A percentile compares a stretch with the other conserved stretches of the same genome.
These are phyloP conservation scores for Oreochromis mossambicus DNA, from an alignment of 2,797 vertebrate genomes.

Conservation along the genomic window DNA sequence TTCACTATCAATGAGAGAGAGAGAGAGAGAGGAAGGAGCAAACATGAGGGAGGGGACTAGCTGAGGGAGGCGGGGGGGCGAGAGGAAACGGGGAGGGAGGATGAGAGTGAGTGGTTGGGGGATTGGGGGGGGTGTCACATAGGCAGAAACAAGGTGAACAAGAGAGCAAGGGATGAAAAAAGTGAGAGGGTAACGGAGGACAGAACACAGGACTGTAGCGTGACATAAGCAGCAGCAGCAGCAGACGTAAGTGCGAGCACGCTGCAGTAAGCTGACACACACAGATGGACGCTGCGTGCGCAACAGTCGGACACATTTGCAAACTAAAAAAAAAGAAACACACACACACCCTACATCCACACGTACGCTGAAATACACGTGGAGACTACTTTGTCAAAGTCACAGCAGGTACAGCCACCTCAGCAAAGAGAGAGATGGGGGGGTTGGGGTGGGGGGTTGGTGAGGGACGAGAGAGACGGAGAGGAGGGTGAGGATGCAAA, in stretches of 20 bases:
- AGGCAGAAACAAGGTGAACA: slow-evolving; percentile 62
- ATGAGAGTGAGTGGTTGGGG: background rate
- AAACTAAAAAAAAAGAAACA: slow-evolving; percentile 14
- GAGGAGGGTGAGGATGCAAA: slow-evolving; percentile 18
- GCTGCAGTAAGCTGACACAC: slow-evolving; percentile 30
- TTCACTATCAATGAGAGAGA: slow-evolving; percentile 79
- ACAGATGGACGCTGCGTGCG: background rate
- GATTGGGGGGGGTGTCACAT: background rate
- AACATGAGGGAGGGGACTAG: slow-evolving; percentile 23
- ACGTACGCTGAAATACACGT: slow-evolving; percentile 9
- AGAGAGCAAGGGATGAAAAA: slow-evolving; percentile 38
- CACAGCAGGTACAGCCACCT: slow-evolving; percentile 79
- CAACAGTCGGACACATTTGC: slow-evolving; percentile 15
- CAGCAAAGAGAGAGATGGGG: slow-evolving; percentile 72
- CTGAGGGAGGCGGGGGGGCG: background rate
- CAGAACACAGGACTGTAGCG: slow-evolving; percentile 24
- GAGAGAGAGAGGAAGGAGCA: slow-evolving; percentile 48
- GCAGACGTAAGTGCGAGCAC: background rate
- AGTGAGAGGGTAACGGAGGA: slow-evolving; percentile 50
- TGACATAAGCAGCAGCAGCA: slow-evolving; percentile 32
- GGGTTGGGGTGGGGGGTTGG: slow-evolving; percentile 14
- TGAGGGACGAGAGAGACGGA: background rate
- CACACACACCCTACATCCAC: background rate
- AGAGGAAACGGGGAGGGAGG: slow-evolving; percentile 15
- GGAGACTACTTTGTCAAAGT: slow-evolving; percentile 80